Conservation (phyloP, 2,113 vertebrate genomes). For the Pachycephala philippinensis region DNA sequence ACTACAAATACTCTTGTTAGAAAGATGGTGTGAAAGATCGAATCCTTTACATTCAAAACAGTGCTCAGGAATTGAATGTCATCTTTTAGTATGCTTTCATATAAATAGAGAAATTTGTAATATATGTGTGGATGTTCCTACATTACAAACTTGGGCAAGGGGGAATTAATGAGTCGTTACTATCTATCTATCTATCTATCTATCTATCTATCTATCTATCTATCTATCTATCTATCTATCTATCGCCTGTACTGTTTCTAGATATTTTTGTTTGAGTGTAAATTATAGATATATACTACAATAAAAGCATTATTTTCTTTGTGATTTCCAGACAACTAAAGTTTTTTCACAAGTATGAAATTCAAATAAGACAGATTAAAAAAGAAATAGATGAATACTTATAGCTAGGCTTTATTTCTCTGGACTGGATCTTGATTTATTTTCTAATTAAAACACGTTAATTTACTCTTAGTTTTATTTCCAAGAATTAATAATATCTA, state of each 20-base stretch:
- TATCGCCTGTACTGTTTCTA: neutral
- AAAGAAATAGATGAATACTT: neutral
- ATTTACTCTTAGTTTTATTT: neutral
- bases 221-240: neutral
- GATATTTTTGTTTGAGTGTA: constrained; percentile 13
- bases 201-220: neutral
- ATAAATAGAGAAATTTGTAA: constrained; percentile 22
- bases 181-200: neutral
- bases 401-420: neutral
- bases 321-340: neutral
- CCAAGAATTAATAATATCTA: constrained; percentile 6
- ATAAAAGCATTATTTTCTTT: neutral
- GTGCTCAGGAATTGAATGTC: neutral
- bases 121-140: constrained; percentile 38
- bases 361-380: neutral
- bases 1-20: neutral
- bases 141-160: neutral
- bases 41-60: constrained; percentile 15
- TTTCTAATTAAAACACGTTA: constrained; percentile 11
- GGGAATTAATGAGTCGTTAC: neutral
- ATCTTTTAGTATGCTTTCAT: constrained; percentile 23
- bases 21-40: neutral
- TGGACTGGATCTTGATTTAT: constrained; percentile 19
- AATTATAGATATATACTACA: neutral
- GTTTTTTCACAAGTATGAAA: neutral